Base-by-base conservation (phyloP, 2,888 invertebrate species). In the Pegoplata infirma region DNA sequence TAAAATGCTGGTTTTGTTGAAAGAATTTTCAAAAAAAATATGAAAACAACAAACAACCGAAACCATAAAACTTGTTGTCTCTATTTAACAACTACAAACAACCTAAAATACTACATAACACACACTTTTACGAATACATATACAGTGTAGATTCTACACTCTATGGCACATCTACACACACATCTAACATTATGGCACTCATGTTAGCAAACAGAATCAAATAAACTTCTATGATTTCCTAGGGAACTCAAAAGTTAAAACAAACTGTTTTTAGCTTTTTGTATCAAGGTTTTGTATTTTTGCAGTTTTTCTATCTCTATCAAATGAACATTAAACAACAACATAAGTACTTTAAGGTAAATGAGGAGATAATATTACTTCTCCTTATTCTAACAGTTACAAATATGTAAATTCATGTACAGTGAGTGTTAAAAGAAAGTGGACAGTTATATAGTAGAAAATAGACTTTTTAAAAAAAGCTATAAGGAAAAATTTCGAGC, bases 1-100 rank as follows among this genome's bases (percentile, higher is more conserved):
- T 3, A 25, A 5, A 40, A 12, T 40, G 36, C n/a, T 40, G 8
- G 5, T 40, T 1, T 40, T 40, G 36, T 40, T 5, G 36, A 40
- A 40, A 40, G n/a, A n/a, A 12, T 14, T 40, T 40, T 40, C 36
- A 5, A 40, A 40, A n/a, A n/a, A n/a, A n/a, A n/a, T n/a, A 40
- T n/a, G n/a, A 40, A 12, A 51, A 51, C 61, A 47, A 61, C 61
- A 36, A 47, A 47, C 36, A 55, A 55, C 36, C 36, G n/a, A 61
- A 47, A 47, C 28, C 53, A 36, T 58, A 55, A 67, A 67, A 61
- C 67, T 74, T 61, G 74, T 67, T 74, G 67, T 74, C 55, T 67
- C n/a, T 67, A 61, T 55, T 67, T 61, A 53, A 28, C 59, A 67
- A 61, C 58, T 51, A 21, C 58, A 66, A 64, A 28, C 49, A 58